These are phyloP conservation scores for Heteromormyrus szaboi DNA, from an alignment of 2,797 vertebrate genomes.

Conservation along the genomic window DNA sequence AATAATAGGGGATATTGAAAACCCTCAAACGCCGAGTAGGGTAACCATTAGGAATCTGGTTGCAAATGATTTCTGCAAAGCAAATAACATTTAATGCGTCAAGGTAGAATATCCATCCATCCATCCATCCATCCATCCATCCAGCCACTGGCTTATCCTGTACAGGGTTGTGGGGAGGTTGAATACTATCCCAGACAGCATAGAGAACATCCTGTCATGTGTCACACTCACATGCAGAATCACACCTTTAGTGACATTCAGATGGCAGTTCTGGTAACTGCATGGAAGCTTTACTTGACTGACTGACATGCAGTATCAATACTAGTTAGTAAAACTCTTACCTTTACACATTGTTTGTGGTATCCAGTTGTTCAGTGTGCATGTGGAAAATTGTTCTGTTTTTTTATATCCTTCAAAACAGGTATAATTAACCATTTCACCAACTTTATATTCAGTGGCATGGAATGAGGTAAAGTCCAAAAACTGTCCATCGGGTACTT, in stretches of 20 bases:
- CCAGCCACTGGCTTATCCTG: not conserved
- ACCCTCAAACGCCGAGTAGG: too few species aligned
- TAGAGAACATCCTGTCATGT: not conserved
- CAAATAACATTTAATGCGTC: not conserved
- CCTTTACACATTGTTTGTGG: not conserved
- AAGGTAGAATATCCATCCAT: not conserved
- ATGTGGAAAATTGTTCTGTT: accelerated
- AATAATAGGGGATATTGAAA: too few species aligned
- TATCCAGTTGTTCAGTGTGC: not conserved
- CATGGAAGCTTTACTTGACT: not conserved
- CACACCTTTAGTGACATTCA: not conserved
- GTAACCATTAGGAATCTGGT: not conserved
- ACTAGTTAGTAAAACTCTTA: not conserved
- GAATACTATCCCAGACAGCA: not conserved
- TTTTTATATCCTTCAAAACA: accelerated
- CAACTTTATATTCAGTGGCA: not conserved
- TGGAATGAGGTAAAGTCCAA: not conserved
- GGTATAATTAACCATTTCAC: accelerated
- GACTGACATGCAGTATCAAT: not conserved
- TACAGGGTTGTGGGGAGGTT: not conserved
- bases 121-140: too few species aligned
- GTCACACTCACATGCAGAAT: not conserved
- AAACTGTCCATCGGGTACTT: not conserved
- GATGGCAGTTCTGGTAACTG: not conserved
- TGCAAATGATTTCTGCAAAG: not conserved